Conservation (phyloP, 2,797 vertebrate genomes). For the Tauraco hartlaubi region DNA sequence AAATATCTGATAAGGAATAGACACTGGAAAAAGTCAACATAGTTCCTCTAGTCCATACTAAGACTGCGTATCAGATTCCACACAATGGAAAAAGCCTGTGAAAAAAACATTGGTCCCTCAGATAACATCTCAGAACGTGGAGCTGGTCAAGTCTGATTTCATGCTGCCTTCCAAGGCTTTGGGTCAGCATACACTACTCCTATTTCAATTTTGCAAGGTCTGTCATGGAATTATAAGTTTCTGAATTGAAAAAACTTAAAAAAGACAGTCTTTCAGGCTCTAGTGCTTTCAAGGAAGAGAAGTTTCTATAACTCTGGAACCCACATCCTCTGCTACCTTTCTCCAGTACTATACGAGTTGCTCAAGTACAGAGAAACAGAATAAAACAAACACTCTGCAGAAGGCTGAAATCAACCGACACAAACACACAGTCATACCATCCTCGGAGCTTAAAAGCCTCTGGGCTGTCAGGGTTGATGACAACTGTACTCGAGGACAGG, state of each 20-base stretch:
- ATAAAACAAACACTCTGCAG: background rate
- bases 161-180: slow-evolving; percentile 30
- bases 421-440: slow-evolving; percentile 86
- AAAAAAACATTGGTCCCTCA: background rate
- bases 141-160: slow-evolving; percentile 34
- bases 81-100: background rate
- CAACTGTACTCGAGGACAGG: slow-evolving; percentile 90
- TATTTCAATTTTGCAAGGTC: slow-evolving; percentile 45
- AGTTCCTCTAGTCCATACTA: background rate
- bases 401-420: background rate
- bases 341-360: background rate
- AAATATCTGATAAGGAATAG: background rate
- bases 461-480: slow-evolving; percentile 96
- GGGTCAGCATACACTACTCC: slow-evolving; percentile 33
- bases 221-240: slow-evolving; percentile 61
- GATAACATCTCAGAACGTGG: background rate
- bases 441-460: slow-evolving; percentile 95
- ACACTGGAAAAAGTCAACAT: background rate
- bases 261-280: slow-evolving; percentile 31
- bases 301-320: background rate
- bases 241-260: slow-evolving; percentile 56
- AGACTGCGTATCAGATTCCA: background rate
- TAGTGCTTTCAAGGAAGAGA: slow-evolving; percentile 12
- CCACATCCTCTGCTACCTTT: background rate
- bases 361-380: background rate